Conservation (phyloP, 2,113 vertebrate genomes). For the Dissostichus mawsoni region DNA sequence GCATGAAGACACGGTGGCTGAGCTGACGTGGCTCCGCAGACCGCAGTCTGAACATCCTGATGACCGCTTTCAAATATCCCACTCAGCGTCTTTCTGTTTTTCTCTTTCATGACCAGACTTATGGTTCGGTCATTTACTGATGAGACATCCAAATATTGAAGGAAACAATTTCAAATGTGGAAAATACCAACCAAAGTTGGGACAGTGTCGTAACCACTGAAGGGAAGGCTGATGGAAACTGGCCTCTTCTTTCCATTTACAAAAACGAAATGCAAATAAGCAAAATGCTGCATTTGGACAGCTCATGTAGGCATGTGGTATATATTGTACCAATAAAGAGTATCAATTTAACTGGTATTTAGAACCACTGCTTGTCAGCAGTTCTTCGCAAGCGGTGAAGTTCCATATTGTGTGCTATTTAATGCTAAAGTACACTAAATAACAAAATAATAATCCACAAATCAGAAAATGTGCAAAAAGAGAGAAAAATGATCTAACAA, state of each 20-base stretch:
- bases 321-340: slow-evolving; percentile 26
- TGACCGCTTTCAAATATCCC: slow-evolving; percentile 20
- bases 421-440: not conserved
- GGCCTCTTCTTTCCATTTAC: not conserved
- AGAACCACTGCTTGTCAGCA: slow-evolving; percentile 25
- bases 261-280: slow-evolving; percentile 43
- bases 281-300: not conserved
- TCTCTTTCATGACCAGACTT: slow-evolving; percentile 34
- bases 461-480: no score
- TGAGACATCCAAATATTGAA: slow-evolving; percentile 35
- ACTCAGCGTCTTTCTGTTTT: slow-evolving; percentile 58
- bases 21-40: slow-evolving; percentile 55
- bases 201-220: slow-evolving; percentile 20
- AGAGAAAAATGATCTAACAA: no score
- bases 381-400: not conserved
- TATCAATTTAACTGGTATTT: slow-evolving; percentile 22
- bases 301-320: not conserved
- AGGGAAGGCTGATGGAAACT: slow-evolving; percentile 46
- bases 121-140: slow-evolving; percentile 35
- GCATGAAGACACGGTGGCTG: slow-evolving; percentile 24
- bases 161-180: slow-evolving; percentile 34
- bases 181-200: slow-evolving; percentile 51
- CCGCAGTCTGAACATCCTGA: slow-evolving; percentile 39
- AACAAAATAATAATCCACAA: no score
- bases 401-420: not conserved